These are phyloP conservation scores for Chrysina gloriosa DNA, from an alignment of 2,888 invertebrate species.

Conservation along the genomic window DNA sequence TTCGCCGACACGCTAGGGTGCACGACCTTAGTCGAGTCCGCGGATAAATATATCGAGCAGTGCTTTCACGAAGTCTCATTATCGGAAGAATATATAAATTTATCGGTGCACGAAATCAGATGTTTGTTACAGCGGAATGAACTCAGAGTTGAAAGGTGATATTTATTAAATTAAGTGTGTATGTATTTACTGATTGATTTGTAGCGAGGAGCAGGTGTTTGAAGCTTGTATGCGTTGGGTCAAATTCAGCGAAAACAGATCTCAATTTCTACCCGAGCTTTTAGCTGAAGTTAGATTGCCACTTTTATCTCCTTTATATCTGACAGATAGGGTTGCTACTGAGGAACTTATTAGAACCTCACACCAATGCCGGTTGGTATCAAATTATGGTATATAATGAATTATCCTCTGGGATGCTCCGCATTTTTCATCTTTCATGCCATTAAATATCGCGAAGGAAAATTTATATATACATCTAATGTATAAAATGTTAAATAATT, in stretches of 20 bases:
- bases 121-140: constrained; percentile 81
- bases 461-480: too few species aligned
- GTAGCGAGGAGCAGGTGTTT: constrained; percentile 83
- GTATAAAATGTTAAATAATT: too few species aligned
- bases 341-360: constrained; percentile 82
- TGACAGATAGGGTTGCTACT: constrained; percentile 83
- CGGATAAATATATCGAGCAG: constrained; percentile 83
- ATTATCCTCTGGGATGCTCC: too few species aligned
- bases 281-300: constrained; percentile 83
- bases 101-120: constrained; percentile 72
- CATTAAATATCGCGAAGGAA: too few species aligned
- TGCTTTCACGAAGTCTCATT: constrained; percentile 82
- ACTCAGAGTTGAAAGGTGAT: constrained; percentile 73
- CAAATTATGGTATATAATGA: too few species aligned
- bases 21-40: constrained; percentile 75
- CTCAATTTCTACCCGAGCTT: constrained; percentile 74
- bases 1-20: constrained; percentile 86
- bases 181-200: constrained; percentile 39
- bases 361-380: constrained; percentile 76
- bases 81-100: constrained; percentile 79
- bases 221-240: constrained; percentile 87
- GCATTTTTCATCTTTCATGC: too few species aligned
- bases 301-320: constrained; percentile 81
- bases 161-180: constrained; percentile 4
- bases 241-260: constrained; percentile 73